Conservation (phyloP, 2,113 vertebrate species). For the Hypanus sabinus region DNA sequence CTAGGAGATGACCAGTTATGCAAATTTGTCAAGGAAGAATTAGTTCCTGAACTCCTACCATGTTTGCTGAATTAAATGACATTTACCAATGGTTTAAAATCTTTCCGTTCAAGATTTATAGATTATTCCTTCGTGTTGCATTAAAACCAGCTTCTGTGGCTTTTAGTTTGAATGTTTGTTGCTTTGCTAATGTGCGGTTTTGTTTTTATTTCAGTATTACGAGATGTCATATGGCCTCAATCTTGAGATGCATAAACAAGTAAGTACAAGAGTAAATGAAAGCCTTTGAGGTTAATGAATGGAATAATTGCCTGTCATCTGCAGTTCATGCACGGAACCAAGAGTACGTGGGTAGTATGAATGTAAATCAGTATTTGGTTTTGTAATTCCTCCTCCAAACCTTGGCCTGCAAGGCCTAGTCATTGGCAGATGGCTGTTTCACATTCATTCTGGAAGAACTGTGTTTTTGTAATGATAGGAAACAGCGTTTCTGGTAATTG, state of each 20-base stretch:
- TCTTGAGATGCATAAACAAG: conserved; percentile 66
- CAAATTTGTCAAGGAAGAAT: background rate
- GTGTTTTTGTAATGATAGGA: conserved; percentile 30
- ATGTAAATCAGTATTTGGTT: conserved; percentile 35
- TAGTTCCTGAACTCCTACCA: background rate
- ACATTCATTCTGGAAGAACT: conserved; percentile 31
- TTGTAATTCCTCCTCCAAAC: conserved; percentile 29
- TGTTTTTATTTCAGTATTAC: conserved; percentile 51
- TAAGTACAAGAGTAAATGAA: conserved; percentile 42
- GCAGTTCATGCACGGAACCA: conserved; percentile 27
- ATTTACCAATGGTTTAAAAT: background rate
- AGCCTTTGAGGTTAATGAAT: conserved; percentile 36
- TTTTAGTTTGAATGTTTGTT: conserved; percentile 27
- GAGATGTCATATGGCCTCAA: conserved; percentile 63
- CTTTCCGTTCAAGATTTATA: background rate
- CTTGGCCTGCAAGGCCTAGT: conserved; percentile 24
- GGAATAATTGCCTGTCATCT: conserved; percentile 35
- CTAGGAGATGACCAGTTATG: background rate
- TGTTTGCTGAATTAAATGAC: conserved; percentile 3
- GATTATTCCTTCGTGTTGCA: background rate
- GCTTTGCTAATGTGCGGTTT: conserved; percentile 30
- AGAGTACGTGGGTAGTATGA: conserved; percentile 18
- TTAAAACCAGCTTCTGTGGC: background rate
- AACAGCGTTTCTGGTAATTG: conserved; percentile 30
- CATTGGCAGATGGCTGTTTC: conserved; percentile 29